Percentiles rank a stretch among this genome's conserved stretches.
Conservation (phyloP, 2,888 invertebrate species). For the Dynastes hyllus region DNA sequence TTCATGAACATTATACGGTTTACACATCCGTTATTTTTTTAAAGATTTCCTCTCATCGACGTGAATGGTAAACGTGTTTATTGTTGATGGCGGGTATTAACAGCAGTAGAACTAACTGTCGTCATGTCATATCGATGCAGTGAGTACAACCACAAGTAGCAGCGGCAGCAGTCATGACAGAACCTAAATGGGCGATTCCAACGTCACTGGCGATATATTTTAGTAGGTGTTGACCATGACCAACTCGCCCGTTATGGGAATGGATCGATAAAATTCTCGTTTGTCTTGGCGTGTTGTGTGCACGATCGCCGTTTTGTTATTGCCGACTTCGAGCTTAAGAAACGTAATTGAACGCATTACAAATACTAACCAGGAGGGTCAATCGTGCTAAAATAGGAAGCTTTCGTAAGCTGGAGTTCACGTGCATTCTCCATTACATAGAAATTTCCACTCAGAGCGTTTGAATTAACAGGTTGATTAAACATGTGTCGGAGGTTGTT, state of each 20-base stretch:
- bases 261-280: slow-evolving; percentile 40
- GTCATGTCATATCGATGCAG: slow-evolving; percentile 26
- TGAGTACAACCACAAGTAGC: no score
- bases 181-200: slow-evolving; percentile 31
- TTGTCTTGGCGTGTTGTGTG: slow-evolving; percentile 22
- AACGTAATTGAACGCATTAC: not conserved
- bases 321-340: not conserved
- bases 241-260: slow-evolving; percentile 58
- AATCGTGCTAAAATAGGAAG: not conserved
- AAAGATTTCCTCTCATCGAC: not conserved
- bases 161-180: not conserved
- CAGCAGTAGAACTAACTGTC: not conserved
- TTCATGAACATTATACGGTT: slow-evolving; percentile 22
- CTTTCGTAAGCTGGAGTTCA: slow-evolving; percentile 1
- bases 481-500: no score
- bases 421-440: no score
- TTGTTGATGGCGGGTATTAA: not conserved
- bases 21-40: slow-evolving; percentile 22
- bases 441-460: no score
- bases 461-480: no score
- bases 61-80: slow-evolving; percentile 9
- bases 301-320: slow-evolving; percentile 7
- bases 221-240: slow-evolving; percentile 59
- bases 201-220: slow-evolving; percentile 40
- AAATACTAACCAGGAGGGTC: not conserved